Evolutionary conservation across 2,888 invertebrate genomes (phyloP).

Genomic region (Nemapogon koenigi): DNA sequence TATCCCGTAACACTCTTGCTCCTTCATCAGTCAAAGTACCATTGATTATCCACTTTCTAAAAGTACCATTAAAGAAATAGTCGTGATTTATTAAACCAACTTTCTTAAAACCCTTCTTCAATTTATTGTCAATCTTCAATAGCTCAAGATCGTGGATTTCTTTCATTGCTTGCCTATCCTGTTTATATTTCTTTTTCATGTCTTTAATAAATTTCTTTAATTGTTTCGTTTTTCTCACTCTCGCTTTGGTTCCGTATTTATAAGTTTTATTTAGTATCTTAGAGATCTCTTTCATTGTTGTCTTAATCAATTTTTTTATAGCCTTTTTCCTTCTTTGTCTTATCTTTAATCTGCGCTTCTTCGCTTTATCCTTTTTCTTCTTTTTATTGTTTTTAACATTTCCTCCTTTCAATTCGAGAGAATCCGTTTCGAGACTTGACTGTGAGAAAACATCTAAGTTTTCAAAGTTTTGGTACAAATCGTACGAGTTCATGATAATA

Average conservation of each 20-base stretch:
- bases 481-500: constrained; percentile 35
- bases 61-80: constrained; percentile 34
- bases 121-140: constrained; percentile 28
- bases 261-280: constrained; percentile 32
- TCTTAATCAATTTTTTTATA: constrained; percentile 33
- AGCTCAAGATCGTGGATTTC: constrained; percentile 34
- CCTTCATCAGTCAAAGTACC: constrained; percentile 28
- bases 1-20: constrained; percentile 28
- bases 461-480: constrained; percentile 42
- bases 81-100: constrained; percentile 29
- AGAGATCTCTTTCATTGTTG: constrained; percentile 33
- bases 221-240: constrained; percentile 37
- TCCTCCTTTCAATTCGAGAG: constrained; percentile 26
- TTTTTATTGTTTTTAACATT: constrained; percentile 22
- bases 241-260: constrained; percentile 26
- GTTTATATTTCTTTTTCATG: constrained; percentile 36
- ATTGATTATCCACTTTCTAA: constrained; percentile 34
- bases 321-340: constrained; percentile 30
- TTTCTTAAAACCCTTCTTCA: constrained; percentile 26
- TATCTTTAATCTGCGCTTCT: constrained; percentile 21
- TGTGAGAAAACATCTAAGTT: constrained; percentile 35
- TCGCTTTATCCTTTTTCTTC: constrained; percentile 18
- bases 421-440: constrained; percentile 30
- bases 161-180: constrained; percentile 35
- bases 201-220: constrained; percentile 38